Percentiles rank a stretch among this genome's conserved stretches.
Conservation (phyloP, 2,113 vertebrate genomes). For the Promerops cafer region DNA sequence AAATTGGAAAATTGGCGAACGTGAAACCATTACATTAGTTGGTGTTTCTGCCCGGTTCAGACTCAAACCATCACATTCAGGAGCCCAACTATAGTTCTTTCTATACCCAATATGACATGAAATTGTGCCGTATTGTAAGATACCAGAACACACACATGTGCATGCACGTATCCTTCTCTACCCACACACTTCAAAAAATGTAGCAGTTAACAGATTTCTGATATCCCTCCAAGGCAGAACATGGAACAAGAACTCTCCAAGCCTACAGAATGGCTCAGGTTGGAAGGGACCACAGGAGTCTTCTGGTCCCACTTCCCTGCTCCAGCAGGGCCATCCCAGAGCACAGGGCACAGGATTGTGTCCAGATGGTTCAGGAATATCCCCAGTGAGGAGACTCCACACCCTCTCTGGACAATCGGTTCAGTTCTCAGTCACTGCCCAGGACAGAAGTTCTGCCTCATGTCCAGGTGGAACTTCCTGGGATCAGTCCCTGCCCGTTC, state of each 20-base stretch:
- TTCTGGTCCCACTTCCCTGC: neutral
- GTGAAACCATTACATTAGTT: no score
- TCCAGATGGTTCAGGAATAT: accelerated
- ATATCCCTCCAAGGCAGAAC: neutral
- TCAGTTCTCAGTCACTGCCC: accelerated
- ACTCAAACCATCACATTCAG: no score
- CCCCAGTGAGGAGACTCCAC: neutral
- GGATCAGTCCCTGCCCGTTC: neutral
- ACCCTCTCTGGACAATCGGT: neutral
- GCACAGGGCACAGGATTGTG: neutral
- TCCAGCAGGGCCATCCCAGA: neutral
- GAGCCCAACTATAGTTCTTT: neutral
- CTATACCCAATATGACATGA: neutral
- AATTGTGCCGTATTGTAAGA: neutral
- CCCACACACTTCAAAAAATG: neutral
- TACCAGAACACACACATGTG: neutral
- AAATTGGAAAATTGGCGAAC: no score
- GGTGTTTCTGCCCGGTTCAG: no score
- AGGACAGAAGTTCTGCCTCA: neutral
- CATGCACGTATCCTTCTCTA: neutral
- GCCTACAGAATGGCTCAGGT: neutral
- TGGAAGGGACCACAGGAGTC: neutral
- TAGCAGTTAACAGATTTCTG: neutral
- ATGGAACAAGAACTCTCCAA: neutral
- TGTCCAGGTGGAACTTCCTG: neutral